Base-by-base conservation (phyloP, 2,113 vertebrate species). In the Arvicanthis niloticus region DNA sequence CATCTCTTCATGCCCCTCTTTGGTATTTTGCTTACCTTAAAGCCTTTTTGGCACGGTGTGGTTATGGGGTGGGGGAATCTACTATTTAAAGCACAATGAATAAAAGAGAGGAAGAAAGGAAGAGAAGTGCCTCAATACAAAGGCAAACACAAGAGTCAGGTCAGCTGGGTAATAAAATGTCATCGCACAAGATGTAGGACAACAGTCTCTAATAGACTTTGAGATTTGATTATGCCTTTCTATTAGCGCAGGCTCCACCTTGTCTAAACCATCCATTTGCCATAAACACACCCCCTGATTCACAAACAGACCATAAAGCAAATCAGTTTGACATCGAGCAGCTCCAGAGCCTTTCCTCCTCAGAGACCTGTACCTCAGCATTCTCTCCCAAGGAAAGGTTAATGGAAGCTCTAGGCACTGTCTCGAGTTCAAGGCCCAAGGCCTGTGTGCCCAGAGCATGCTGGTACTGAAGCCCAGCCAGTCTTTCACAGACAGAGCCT, bases 271-370 rank as follows among this genome's bases (percentile, higher is more conserved):
- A 62, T 68, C 91, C n/a, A 84, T 73, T 70, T 29, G 17, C 15
- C n/a, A 19, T 91, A 96, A 97, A 95, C 95, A 97, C 78, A 84
- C 68, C 75, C 96, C 82, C 96, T 87, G 68, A 81, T 75, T 96
- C 95, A 94, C 89, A 58, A 76, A 91, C 12, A 37, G 86, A 82
- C 76, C 37, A 51, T 56, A 84, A 96, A 93, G 65, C 75, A 93
- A 95, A 82, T 84, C 53, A 13, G 17, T 94, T 75, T 88, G 93
- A 90, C 89, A 89, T 22, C 0, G 0, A 11, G 37, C 17, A 1
- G 11, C 85, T 93, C 93, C 70, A 65, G 67, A 88, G 82, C 62
- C 51, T 22, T 56, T 45, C 0, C 29, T 90, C 75, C 62, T 29
- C 34, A 51, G 67, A 80, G 76, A 91, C 77, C 7, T 2, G 1